These are phyloP conservation scores for human DNA, from an alignment of 2,113 vertebrate species.

Conservation along the genomic window DNA sequence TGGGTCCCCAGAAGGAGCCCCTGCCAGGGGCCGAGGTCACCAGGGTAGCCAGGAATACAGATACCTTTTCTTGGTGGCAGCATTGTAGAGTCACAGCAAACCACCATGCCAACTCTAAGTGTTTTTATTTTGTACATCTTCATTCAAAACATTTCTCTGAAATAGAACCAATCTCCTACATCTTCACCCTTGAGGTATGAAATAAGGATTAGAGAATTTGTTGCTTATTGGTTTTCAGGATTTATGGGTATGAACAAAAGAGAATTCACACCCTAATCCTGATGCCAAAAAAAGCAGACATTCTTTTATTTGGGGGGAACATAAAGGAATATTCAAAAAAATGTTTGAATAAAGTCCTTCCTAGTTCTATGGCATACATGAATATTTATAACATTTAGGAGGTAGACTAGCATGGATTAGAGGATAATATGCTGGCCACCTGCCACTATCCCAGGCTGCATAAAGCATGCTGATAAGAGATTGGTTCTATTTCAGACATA, in stretches of 20 bases:
- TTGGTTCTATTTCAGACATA: constrained; percentile 76
- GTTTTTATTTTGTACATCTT: constrained; percentile 67
- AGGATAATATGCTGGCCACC: constrained; percentile 80
- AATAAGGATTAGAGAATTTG: constrained; percentile 85
- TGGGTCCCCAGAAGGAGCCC: constrained; percentile 23
- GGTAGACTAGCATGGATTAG: constrained; percentile 82
- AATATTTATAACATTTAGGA: constrained; percentile 88
- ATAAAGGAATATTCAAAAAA: constrained; percentile 86
- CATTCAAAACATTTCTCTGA: too few species aligned
- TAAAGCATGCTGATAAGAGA: constrained; percentile 68
- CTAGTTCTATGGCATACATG: constrained; percentile 83
- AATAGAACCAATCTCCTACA: background rate
- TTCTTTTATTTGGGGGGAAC: constrained; percentile 83
- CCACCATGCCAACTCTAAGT: constrained; percentile 59
- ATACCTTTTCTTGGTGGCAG: constrained; percentile 32
- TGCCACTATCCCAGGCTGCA: constrained; percentile 79
- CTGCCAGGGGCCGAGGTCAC: constrained; percentile 66
- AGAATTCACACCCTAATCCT: constrained; percentile 82
- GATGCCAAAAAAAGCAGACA: constrained; percentile 75
- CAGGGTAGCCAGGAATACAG: constrained; percentile 30
- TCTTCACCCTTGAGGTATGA: constrained; percentile 83
- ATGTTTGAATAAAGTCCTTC: constrained; percentile 83
- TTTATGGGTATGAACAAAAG: constrained; percentile 85
- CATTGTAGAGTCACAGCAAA: constrained; percentile 35
- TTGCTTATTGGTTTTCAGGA: constrained; percentile 82